Conservation (phyloP, 2,797 vertebrate species). For the Vespertilio murinus region DNA sequence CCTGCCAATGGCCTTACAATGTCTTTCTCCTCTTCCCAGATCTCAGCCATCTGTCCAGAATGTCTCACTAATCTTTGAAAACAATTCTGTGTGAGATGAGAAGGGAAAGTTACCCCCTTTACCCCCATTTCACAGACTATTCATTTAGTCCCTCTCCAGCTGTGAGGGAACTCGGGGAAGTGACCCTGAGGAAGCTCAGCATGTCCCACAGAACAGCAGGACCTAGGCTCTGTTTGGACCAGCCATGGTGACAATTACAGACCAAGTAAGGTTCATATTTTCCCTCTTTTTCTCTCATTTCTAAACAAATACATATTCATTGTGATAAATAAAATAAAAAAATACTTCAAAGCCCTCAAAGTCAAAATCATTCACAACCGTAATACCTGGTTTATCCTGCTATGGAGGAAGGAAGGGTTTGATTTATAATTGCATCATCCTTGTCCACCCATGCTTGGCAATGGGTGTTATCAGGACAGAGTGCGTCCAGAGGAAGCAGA, state of each 20-base stretch:
- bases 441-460: neutral
- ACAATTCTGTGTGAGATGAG: neutral
- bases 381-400: neutral
- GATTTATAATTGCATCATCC: neutral
- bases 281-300: neutral
- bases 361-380: neutral
- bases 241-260: neutral
- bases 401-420: neutral
- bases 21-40: neutral
- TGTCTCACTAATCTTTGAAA: neutral
- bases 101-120: neutral
- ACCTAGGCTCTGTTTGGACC: neutral
- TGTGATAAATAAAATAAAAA: neutral
- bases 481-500: neutral
- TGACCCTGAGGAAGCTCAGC: rapidly evolving
- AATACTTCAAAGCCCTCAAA: neutral
- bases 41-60: neutral
- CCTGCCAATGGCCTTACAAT: neutral
- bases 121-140: neutral
- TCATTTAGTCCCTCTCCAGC: neutral
- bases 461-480: neutral
- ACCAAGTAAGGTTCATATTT: neutral
- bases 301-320: neutral
- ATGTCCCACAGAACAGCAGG: rapidly evolving
- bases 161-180: neutral